Evolutionary conservation across 2,113 vertebrate genomes (phyloP), one percentile per base, ranked within the genome.

Genomic region (Dasyornis broadbenti): DNA sequence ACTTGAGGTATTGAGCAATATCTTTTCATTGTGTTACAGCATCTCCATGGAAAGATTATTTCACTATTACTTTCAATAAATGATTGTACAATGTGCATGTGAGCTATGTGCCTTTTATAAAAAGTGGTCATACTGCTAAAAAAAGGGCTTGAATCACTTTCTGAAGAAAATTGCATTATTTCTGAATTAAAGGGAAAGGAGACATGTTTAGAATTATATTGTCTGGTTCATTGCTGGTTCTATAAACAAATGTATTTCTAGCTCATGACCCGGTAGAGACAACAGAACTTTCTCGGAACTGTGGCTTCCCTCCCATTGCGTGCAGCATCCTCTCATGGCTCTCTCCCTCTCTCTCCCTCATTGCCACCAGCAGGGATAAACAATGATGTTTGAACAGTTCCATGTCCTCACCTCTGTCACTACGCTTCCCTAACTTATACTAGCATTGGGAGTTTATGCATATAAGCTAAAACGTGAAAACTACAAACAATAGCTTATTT

Each of bases 301-400:
- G 60, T 1, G 0, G 13, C 35, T 60, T 68, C 28, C 35, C 56
- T 65, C 53, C n/a, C 9, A 5, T 22, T 39, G 18, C 0, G 0
- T 35, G 22, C 40, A 49, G 69, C 69, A 82, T 63, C 70, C 57
- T 91, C 81, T 12, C 2, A 15, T 31, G 69, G 45, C 70, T 42
- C 14, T 37, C 63, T 19, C 26, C 8, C 13, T 10, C n/a, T 60
- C 33, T 30, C 31, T 66, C 65, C 49, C 71, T 10, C 52, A 23
- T 21, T 6, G 50, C 68, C 15, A 54, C 30, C 20, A 6, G 7
- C 35, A 57, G 26, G 42, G 21, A 10, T 15, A 40, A 35, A 21
- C 1, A 1, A 15, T 23, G 6, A 45, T 31, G 39, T 72, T 80
- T 65, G 44, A 77, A 50, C 42, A 53, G 22, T 49, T 86, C 22